Evolutionary conservation across 2,113 vertebrate species (phyloP).

Genomic region (Corythaeola cristata): DNA sequence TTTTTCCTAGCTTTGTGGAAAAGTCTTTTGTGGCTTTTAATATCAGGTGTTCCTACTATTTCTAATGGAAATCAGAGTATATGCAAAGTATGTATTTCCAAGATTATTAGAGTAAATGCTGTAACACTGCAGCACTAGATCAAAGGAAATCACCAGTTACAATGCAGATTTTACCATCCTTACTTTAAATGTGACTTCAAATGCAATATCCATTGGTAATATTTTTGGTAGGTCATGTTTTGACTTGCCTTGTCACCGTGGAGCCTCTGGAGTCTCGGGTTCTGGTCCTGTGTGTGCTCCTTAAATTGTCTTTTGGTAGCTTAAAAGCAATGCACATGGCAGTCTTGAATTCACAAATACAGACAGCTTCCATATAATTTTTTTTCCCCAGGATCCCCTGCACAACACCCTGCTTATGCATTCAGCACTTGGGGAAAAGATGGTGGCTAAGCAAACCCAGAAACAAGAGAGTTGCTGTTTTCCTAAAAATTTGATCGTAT

Average conservation of each 20-base stretch:
- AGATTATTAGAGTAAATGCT: background rate
- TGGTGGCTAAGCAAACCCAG: background rate
- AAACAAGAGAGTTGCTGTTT: background rate
- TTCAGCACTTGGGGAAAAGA: background rate
- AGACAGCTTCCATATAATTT: rapidly evolving
- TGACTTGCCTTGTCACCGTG: background rate
- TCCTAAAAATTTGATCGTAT: background rate
- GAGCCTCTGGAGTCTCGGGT: background rate
- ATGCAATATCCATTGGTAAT: background rate
- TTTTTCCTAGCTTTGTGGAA: background rate
- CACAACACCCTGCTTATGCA: background rate
- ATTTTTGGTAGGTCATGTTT: background rate
- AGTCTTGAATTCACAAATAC: background rate
- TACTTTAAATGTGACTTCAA: background rate
- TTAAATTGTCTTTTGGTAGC: background rate
- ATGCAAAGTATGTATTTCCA: background rate
- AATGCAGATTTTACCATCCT: background rate
- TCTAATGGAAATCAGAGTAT: background rate
- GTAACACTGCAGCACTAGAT: background rate
- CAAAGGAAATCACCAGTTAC: background rate
- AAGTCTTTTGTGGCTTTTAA: background rate
- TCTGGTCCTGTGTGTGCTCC: background rate
- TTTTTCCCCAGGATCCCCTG: background rate
- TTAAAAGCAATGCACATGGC: background rate
- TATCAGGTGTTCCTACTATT: background rate